phyloP scores from a whole-genome alignment of 2,888 invertebrate genomes.

The Latheticus oryzae region DNA sequence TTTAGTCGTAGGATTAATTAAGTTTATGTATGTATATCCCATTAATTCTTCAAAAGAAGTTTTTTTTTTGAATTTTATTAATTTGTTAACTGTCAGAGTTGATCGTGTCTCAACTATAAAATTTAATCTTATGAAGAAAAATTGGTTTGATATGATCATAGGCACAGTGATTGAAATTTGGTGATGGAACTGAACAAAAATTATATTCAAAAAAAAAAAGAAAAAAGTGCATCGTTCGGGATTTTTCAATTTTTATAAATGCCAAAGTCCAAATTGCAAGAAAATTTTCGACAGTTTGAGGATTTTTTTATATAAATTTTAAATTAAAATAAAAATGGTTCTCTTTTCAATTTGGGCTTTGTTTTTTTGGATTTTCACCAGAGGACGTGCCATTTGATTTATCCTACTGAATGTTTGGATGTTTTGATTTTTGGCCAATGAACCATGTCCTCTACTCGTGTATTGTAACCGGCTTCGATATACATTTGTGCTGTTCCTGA shows the following conservation, averaged over 20 bases:
- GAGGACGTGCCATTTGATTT: constrained; percentile 29
- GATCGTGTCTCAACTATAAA: constrained; percentile 34
- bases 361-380: too few relatives aligned
- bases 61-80: constrained; percentile 36
- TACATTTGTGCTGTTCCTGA: constrained; percentile 43
- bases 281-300: too few relatives aligned
- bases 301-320: background rate
- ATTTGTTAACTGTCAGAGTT: constrained; percentile 40
- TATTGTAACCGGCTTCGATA: constrained; percentile 42
- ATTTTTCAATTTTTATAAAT: constrained; percentile 35
- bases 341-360: too few relatives aligned
- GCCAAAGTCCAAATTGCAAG: too few relatives aligned
- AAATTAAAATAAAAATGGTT: constrained; percentile 8
- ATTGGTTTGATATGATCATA: constrained; percentile 27
- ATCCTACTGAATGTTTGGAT: constrained; percentile 19
- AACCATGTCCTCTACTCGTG: constrained; percentile 42
- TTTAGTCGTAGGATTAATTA: constrained; percentile 44
- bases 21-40: constrained; percentile 46
- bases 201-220: constrained; percentile 12
- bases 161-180: constrained; percentile 40
- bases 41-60: constrained; percentile 32
- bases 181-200: constrained; percentile 40
- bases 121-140: constrained; percentile 37
- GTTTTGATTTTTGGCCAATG: constrained; percentile 23
- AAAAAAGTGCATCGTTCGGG: constrained; percentile 28